phyloP scores from a whole-genome alignment of 2,113 vertebrate species.

The Nansenia antarctica region DNA sequence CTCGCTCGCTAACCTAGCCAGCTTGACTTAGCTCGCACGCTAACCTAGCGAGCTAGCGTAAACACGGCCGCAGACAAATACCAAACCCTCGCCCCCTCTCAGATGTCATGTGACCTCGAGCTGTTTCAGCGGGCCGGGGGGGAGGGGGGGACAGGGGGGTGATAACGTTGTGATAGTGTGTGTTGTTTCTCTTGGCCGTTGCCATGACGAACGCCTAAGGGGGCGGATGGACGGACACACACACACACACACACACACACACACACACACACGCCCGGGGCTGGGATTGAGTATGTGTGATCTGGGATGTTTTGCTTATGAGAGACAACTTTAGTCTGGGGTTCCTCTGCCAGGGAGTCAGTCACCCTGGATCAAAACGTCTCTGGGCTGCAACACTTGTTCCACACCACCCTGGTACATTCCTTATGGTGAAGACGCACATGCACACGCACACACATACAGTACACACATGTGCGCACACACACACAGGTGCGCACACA shows the following conservation, averaged over 20 bases:
- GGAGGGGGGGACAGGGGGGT: neutral
- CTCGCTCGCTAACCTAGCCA: neutral
- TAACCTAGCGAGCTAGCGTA: neutral
- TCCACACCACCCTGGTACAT: too few species aligned
- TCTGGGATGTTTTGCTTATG: neutral
- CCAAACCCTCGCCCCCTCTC: neutral
- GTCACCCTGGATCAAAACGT: too few species aligned
- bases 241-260: too few species aligned
- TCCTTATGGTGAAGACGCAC: too few species aligned
- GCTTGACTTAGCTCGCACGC: neutral
- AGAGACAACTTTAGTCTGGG: neutral
- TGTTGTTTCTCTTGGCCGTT: neutral
- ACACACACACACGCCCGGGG: too few species aligned
- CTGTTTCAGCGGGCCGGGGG: neutral
- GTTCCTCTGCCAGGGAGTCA: neutral
- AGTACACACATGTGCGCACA: neutral
- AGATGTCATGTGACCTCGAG: neutral
- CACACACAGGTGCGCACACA: neutral
- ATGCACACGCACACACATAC: neutral
- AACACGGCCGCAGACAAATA: neutral
- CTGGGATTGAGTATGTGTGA: neutral
- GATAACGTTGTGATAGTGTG: neutral
- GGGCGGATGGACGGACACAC: too few species aligned
- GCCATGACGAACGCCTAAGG: neutral
- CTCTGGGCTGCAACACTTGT: too few species aligned